phyloP scores from a whole-genome alignment of 2,113 vertebrate genomes.

The Cathartes aura region DNA sequence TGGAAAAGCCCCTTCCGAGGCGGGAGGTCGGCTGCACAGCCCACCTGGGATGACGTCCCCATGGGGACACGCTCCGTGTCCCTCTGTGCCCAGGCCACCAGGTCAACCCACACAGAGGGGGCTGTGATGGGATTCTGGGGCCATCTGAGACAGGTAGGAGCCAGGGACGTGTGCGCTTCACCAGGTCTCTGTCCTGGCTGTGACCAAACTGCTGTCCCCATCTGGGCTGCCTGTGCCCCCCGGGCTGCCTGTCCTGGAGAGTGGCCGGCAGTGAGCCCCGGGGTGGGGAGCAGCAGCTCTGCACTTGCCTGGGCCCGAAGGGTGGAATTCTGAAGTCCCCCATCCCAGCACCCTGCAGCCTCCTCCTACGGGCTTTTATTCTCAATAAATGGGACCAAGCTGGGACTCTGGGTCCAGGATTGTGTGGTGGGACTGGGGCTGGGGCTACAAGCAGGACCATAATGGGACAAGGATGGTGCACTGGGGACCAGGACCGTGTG shows the following conservation, averaged over 20 bases:
- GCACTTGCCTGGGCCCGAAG: not conserved
- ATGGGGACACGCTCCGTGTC: accelerated
- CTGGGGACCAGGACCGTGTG: not conserved
- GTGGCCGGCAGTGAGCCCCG: accelerated
- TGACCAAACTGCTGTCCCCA: not conserved
- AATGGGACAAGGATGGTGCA: not conserved
- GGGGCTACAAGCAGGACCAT: not conserved
- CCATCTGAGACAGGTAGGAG: not conserved
- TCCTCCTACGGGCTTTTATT: not conserved
- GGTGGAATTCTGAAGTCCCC: not conserved
- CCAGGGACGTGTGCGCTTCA: accelerated
- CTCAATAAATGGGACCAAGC: not conserved
- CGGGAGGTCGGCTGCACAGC: too few species aligned
- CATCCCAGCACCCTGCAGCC: not conserved
- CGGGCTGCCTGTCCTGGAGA: not conserved
- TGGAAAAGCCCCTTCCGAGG: not conserved
- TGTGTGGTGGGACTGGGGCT: not conserved
- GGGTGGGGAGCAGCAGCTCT: not conserved
- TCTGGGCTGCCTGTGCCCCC: not conserved
- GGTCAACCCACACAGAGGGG: not conserved
- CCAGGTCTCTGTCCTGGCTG: not conserved
- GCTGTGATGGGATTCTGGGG: not conserved
- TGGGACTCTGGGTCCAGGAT: not conserved
- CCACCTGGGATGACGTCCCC: not conserved
- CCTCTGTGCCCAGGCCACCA: not conserved